phyloP scores from a whole-genome alignment of 2,888 invertebrate species.

The Syritta pipiens region DNA sequence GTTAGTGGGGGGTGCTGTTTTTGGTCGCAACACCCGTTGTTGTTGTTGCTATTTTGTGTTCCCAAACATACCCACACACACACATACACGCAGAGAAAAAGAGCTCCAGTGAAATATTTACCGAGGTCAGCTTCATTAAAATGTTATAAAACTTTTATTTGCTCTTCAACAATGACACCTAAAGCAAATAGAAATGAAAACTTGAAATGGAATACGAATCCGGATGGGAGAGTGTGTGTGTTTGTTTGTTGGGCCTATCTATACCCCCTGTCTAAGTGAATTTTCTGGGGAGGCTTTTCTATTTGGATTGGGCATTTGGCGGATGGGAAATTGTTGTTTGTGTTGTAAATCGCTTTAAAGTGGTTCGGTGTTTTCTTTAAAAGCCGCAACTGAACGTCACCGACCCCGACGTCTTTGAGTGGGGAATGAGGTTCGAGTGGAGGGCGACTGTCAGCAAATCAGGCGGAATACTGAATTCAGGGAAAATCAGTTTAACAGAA shows the following conservation, averaged over 20 bases:
- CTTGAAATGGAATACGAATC: not conserved
- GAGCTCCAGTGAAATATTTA: constrained; percentile 49
- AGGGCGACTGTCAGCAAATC: too few species aligned
- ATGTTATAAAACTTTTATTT: constrained; percentile 62
- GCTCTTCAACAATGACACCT: constrained; percentile 43
- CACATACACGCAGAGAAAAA: constrained; percentile 1
- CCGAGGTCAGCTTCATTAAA: constrained; percentile 68
- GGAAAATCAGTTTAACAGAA: too few species aligned
- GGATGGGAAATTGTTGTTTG: not conserved
- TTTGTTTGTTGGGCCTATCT: not conserved
- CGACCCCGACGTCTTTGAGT: too few species aligned
- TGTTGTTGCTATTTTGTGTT: not conserved
- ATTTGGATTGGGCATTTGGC: constrained; percentile 11
- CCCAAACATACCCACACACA: too few species aligned
- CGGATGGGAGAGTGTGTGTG: not conserved
- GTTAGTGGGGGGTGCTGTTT: not conserved
- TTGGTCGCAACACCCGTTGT: not conserved
- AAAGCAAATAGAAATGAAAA: constrained; percentile 25
- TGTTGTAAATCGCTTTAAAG: constrained; percentile 9
- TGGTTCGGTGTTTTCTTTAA: too few species aligned
- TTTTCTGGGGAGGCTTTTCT: not conserved
- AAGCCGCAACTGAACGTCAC: too few species aligned
- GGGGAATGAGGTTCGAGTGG: too few species aligned
- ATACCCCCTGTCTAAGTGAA: constrained; percentile 14
- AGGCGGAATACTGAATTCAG: too few species aligned